Conservation (phyloP, 2,113 vertebrate genomes). For the Noturus placidus region DNA sequence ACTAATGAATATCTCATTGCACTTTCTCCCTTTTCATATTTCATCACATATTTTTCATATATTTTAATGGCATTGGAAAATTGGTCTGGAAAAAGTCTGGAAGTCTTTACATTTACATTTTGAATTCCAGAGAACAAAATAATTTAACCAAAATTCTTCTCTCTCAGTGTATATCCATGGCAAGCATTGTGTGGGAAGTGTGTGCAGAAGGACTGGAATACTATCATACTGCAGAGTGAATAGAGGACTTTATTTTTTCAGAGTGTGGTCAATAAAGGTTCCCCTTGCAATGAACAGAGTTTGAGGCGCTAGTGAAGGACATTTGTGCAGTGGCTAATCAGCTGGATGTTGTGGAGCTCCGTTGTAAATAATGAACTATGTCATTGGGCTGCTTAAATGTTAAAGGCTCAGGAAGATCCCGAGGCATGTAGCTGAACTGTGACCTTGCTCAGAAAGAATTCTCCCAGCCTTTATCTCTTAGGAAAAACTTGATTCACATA, state of each 20-base stretch:
- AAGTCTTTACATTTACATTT: not conserved
- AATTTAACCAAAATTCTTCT: not conserved
- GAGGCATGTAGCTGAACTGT: slow-evolving; percentile 42
- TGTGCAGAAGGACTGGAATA: not conserved
- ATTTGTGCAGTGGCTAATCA: slow-evolving; percentile 45
- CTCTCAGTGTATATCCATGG: not conserved
- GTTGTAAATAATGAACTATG: slow-evolving; percentile 36
- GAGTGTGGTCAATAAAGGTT: not conserved
- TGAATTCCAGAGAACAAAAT: not conserved
- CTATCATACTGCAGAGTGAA: not conserved
- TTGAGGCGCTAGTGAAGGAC: slow-evolving; percentile 23
- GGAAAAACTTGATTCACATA: not conserved
- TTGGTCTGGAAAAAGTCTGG: not conserved
- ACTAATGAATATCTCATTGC: not conserved
- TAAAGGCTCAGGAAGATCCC: slow-evolving; percentile 23
- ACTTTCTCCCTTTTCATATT: not conserved
- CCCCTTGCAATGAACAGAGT: not conserved
- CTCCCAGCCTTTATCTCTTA: not conserved
- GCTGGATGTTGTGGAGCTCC: slow-evolving; percentile 42
- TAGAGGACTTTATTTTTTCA: not conserved
- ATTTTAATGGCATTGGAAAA: not conserved
- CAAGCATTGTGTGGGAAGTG: not conserved
- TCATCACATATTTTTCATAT: no score
- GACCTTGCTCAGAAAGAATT: slow-evolving; percentile 37
- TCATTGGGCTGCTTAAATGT: not conserved